Evolutionary conservation across 1,140 invertebrate species (phyloP).

Genomic region (Formica selysi): DNA sequence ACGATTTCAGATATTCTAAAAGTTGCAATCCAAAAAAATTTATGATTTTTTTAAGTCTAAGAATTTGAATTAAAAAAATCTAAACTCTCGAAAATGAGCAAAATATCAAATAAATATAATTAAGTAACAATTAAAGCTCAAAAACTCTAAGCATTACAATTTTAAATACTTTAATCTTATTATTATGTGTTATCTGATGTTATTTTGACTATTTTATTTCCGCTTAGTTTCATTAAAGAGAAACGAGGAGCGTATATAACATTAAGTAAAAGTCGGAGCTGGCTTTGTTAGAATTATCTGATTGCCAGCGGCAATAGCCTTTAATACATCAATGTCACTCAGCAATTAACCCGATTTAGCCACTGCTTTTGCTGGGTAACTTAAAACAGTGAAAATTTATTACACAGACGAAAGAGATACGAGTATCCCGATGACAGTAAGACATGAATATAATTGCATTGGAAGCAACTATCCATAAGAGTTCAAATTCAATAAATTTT

Average conservation of each 20-base stretch:
- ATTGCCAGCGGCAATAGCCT: slow-evolving; percentile 27
- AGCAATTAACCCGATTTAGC: slow-evolving; percentile 49
- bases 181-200: neutral
- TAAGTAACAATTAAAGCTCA: too few relatives aligned
- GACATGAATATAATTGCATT: slow-evolving; percentile 43
- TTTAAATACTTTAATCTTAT: too few relatives aligned
- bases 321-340: slow-evolving; percentile 54
- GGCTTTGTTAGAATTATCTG: slow-evolving; percentile 33
- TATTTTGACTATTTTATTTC: slow-evolving; percentile 29
- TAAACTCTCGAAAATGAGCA: too few relatives aligned
- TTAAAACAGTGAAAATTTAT: slow-evolving; percentile 37
- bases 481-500: neutral
- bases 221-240: slow-evolving; percentile 5
- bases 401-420: neutral
- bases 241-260: neutral
- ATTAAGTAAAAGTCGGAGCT: slow-evolving; percentile 34
- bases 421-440: neutral
- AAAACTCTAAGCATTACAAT: too few relatives aligned
- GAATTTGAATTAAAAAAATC: too few relatives aligned
- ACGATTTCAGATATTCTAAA: too few relatives aligned
- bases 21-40: too few relatives aligned
- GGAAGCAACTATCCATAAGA: neutral
- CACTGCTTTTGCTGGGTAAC: neutral
- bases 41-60: too few relatives aligned
- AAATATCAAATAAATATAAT: too few relatives aligned